A percentile compares a stretch with the other conserved stretches of the same genome.
Conservation (phyloP, 1,140 invertebrate species). For the Drepana arcuata region DNA sequence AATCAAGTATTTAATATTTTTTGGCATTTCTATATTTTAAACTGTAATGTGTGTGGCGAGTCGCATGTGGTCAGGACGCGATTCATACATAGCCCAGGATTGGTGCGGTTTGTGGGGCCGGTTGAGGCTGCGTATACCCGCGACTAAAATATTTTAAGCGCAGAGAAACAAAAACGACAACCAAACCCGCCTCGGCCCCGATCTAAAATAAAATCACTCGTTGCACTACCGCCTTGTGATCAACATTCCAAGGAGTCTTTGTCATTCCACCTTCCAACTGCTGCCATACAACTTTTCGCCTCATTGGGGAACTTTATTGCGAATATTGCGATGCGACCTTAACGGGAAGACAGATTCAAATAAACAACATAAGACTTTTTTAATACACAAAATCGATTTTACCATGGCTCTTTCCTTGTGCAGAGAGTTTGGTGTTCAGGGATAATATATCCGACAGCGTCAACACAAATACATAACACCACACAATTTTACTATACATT, state of each 20-base stretch:
- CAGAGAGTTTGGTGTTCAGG: constrained; percentile 55
- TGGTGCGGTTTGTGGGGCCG: too few relatives aligned
- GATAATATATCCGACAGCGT: constrained; percentile 60
- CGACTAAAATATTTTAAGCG: constrained; percentile 23
- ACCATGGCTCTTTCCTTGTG: constrained; percentile 65
- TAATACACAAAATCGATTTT: constrained; percentile 50
- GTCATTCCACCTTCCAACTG: constrained; percentile 7
- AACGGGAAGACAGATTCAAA: too few relatives aligned
- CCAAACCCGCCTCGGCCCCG: constrained; percentile 27
- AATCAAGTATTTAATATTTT: too few relatives aligned
- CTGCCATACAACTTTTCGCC: too few relatives aligned
- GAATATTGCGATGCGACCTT: too few relatives aligned
- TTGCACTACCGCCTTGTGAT: constrained; percentile 12
- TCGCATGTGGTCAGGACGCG: background rate
- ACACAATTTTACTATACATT: constrained; percentile 59
- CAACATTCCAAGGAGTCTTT: constrained; percentile 19
- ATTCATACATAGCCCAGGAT: too few relatives aligned
- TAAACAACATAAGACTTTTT: too few relatives aligned
- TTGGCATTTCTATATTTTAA: too few relatives aligned
- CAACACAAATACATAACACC: constrained; percentile 59
- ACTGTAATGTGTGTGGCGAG: too few relatives aligned
- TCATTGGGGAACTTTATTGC: too few relatives aligned
- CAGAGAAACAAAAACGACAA: constrained; percentile 30
- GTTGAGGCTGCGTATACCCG: too few relatives aligned
- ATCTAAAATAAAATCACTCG: constrained; percentile 44